A percentile compares a stretch with the other conserved stretches of the same genome.
Evolutionary conservation across 2,888 invertebrate genomes (phyloP).

Genomic region (Tanytarsus gracilentus): DNA sequence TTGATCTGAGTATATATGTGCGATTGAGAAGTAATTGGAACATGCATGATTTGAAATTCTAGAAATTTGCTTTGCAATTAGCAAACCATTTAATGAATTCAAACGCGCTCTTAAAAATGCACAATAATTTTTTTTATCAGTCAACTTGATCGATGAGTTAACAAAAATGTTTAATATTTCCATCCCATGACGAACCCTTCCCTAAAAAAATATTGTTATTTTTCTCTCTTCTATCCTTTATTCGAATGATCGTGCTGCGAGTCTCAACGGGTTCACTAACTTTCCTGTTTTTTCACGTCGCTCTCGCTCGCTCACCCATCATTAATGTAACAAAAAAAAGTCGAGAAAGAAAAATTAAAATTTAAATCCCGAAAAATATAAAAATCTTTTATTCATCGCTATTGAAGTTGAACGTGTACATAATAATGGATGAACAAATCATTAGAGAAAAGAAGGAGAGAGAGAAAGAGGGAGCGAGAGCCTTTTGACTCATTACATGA

Average conservation of each 20-base stretch:
- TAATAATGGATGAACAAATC: too few relatives aligned
- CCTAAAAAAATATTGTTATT: neutral
- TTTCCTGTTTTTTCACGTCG: neutral
- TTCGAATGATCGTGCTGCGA: neutral
- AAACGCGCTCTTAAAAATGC: neutral
- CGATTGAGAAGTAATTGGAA: constrained; percentile 3
- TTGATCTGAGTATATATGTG: neutral
- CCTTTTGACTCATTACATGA: neutral
- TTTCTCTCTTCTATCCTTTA: too few relatives aligned
- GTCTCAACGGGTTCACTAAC: neutral
- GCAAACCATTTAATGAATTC: too few relatives aligned
- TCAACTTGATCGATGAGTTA: too few relatives aligned
- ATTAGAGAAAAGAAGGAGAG: too few relatives aligned
- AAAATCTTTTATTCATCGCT: too few relatives aligned
- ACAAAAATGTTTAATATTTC: neutral
- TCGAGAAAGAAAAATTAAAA: too few relatives aligned
- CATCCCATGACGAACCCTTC: neutral
- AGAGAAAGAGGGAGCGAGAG: neutral
- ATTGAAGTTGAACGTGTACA: too few relatives aligned
- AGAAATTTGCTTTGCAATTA: neutral
- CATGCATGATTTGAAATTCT: constrained; percentile 3
- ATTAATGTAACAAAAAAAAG: too few relatives aligned
- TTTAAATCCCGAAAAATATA: too few relatives aligned
- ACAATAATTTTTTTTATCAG: too few relatives aligned
- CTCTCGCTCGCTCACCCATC: neutral